phyloP scores from a whole-genome alignment of 2,113 vertebrate species.

The Phalacrocorax pelagicus region DNA sequence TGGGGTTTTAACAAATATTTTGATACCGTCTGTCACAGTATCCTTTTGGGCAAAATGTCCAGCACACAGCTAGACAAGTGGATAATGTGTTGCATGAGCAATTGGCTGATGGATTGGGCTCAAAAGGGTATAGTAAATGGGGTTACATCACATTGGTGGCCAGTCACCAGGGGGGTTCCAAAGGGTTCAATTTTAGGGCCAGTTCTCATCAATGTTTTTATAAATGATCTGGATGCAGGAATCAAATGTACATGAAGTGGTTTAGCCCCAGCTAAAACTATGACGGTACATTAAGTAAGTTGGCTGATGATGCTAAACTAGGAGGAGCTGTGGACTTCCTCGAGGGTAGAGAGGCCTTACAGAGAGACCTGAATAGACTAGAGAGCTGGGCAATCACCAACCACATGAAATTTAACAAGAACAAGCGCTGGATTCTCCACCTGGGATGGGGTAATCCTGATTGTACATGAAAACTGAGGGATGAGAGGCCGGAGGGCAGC shows the following conservation, averaged over 20 bases:
- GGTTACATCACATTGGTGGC: neutral
- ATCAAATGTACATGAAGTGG: neutral
- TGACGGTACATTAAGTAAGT: neutral
- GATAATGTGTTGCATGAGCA: neutral
- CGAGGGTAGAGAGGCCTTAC: neutral
- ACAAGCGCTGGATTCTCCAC: neutral
- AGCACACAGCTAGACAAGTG: neutral
- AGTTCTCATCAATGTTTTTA: neutral
- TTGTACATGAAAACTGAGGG: rapidly evolving
- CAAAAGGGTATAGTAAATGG: neutral
- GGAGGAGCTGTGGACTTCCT: neutral
- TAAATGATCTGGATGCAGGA: neutral
- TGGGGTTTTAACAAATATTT: neutral
- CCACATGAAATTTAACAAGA: neutral
- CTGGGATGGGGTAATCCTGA: neutral
- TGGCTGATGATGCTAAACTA: neutral
- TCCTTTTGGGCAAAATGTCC: neutral
- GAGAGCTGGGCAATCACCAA: neutral
- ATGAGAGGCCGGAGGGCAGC: neutral
- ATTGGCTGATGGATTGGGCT: rapidly evolving
- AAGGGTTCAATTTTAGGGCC: neutral
- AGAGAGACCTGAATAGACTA: neutral
- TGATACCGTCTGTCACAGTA: neutral
- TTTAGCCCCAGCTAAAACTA: no score
- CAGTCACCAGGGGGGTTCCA: neutral